A percentile compares a stretch with the other conserved stretches of the same genome.
phyloP scores from a whole-genome alignment of 1,140 invertebrate genomes.

The Drosophila serrata region DNA sequence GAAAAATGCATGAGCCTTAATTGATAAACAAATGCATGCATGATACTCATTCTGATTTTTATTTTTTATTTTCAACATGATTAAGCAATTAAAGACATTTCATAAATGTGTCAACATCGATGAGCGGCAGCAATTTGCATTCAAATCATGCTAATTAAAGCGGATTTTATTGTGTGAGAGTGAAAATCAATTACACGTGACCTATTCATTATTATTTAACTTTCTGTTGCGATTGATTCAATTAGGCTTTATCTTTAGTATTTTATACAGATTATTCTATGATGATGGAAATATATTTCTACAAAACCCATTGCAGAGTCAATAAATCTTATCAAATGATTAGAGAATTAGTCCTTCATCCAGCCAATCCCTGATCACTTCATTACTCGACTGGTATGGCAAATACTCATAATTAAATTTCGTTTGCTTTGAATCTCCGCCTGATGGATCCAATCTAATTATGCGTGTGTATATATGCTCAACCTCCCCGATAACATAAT shows the following conservation, averaged over 20 bases:
- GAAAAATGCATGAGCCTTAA: conserved; percentile 54
- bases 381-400: neutral
- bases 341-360: neutral
- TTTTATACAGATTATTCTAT: too few species aligned
- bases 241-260: neutral
- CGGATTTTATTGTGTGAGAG: neutral
- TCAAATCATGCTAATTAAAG: conserved; percentile 1
- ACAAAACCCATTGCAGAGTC: too few species aligned
- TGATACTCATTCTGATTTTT: neutral
- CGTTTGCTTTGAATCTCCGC: conserved; percentile 30
- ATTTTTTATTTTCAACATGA: conserved; percentile 19
- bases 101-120: conserved; percentile 8
- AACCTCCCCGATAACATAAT: conserved; percentile 25
- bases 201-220: neutral
- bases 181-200: conserved; percentile 10
- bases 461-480: conserved; percentile 13
- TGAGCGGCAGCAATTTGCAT: neutral
- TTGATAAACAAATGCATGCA: conserved; percentile 38
- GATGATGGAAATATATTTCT: too few species aligned
- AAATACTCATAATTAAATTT: conserved; percentile 47
- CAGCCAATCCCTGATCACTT: conserved; percentile 9
- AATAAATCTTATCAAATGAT: conserved; percentile 4
- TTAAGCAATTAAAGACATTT: conserved; percentile 38
- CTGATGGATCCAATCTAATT: conserved; percentile 43
- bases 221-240: neutral